These are phyloP conservation scores for Glareola pratincola DNA, from an alignment of 2,113 vertebrate genomes.

Conservation along the genomic window DNA sequence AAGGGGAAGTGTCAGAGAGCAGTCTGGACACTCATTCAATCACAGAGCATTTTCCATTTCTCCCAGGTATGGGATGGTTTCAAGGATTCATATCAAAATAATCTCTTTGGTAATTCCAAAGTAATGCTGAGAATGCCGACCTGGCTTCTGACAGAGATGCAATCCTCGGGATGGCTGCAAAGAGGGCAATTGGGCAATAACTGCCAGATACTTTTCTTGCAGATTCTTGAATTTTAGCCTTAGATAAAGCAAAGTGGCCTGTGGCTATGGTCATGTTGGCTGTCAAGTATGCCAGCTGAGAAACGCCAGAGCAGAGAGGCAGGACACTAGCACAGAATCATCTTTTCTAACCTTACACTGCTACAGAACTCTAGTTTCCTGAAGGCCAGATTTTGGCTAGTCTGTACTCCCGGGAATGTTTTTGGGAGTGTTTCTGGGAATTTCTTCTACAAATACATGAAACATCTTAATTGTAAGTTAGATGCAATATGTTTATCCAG, in stretches of 20 bases:
- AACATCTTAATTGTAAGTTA: neutral
- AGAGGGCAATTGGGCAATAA: neutral
- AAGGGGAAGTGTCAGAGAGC: neutral
- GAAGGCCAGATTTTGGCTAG: neutral
- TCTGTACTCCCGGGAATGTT: neutral
- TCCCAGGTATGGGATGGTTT: neutral
- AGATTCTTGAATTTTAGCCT: neutral
- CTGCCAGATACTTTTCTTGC: neutral
- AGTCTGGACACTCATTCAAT: neutral
- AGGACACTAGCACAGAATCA: neutral
- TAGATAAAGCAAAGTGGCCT: neutral
- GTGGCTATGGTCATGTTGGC: neutral
- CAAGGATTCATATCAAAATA: neutral
- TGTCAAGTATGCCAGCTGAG: neutral
- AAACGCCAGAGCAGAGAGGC: neutral
- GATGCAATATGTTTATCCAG: neutral
- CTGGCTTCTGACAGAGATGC: neutral
- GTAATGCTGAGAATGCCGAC: neutral
- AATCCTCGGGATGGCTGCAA: neutral
- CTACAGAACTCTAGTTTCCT: neutral
- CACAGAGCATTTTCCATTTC: neutral
- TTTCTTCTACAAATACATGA: neutral
- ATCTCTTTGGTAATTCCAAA: neutral
- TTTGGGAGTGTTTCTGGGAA: neutral
- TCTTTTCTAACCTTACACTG: neutral